Conservation (phyloP, 2,888 invertebrate genomes). For the Chrysina gloriosa region DNA sequence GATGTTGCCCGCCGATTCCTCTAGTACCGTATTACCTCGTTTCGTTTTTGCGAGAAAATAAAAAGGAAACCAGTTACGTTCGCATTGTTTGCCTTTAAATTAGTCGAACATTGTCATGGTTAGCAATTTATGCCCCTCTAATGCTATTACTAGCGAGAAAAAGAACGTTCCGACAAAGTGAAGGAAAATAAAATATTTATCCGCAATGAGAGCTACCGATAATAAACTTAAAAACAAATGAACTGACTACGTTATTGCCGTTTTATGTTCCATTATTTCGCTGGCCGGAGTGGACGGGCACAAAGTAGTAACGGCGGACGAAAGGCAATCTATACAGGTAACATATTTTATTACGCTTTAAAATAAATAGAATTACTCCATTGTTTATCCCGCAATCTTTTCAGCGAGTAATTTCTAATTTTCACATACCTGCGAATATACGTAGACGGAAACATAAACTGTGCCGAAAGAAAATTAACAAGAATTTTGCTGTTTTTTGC, state of each 20-base stretch:
- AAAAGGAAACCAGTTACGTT: not conserved
- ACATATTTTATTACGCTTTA: slow-evolving; percentile 8
- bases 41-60: not conserved
- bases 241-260: slow-evolving; percentile 16
- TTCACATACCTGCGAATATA: not conserved
- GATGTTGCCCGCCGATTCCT: slow-evolving; percentile 11
- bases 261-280: slow-evolving; percentile 30
- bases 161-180: slow-evolving; percentile 13
- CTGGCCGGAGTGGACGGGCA: not conserved
- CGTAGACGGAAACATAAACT: not conserved
- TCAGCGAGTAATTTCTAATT: slow-evolving; percentile 16
- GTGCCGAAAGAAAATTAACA: no score
- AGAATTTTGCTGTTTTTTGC: no score
- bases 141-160: not conserved
- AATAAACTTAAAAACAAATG: slow-evolving; percentile 34
- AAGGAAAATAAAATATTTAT: slow-evolving; percentile 7
- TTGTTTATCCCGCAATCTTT: slow-evolving; percentile 21
- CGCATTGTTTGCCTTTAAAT: slow-evolving; percentile 16
- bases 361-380: not conserved
- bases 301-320: not conserved
- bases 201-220: not conserved
- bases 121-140: not conserved
- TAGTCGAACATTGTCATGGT: slow-evolving; percentile 4
- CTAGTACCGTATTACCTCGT: not conserved
- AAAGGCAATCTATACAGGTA: not conserved